Percentiles rank a stretch among this genome's conserved stretches.
phyloP scores from a whole-genome alignment of 2,113 vertebrate species.

The Nyctereutes procyonoides region DNA sequence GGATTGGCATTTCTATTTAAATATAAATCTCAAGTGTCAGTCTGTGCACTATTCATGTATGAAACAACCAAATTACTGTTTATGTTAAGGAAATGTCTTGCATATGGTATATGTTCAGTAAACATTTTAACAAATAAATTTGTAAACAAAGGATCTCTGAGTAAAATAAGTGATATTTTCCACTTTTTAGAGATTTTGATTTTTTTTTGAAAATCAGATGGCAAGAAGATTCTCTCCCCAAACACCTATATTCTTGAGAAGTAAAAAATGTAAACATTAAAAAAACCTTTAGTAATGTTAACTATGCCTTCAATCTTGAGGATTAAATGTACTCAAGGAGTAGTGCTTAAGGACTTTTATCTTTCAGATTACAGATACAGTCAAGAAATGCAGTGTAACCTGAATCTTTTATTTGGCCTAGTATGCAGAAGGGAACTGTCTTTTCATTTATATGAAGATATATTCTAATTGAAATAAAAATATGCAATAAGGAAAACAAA shows the following conservation, averaged over 20 bases:
- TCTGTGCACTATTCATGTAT: neutral
- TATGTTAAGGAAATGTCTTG: neutral
- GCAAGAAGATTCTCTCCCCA: neutral
- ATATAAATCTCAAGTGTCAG: neutral
- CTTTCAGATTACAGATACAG: neutral
- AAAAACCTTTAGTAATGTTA: neutral
- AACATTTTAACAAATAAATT: conserved; percentile 22
- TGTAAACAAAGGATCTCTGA: conserved; percentile 11
- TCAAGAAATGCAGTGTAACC: neutral
- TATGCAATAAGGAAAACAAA: neutral
- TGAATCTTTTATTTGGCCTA: neutral
- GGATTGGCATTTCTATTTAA: conserved; percentile 36
- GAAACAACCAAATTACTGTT: neutral
- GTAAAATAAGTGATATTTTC: conserved; percentile 38
- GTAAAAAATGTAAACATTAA: conserved; percentile 10
- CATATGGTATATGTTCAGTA: neutral
- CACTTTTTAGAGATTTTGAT: conserved; percentile 1
- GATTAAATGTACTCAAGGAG: neutral
- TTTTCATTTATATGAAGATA: conserved; percentile 23
- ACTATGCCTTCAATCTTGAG: neutral
- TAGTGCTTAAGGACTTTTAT: neutral
- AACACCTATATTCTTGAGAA: neutral
- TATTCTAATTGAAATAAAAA: conserved; percentile 1
- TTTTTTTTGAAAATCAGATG: conserved; percentile 48
- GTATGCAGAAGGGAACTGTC: neutral